phyloP scores from a whole-genome alignment of 1,140 invertebrate genomes.

The Bradynema listronoti region DNA sequence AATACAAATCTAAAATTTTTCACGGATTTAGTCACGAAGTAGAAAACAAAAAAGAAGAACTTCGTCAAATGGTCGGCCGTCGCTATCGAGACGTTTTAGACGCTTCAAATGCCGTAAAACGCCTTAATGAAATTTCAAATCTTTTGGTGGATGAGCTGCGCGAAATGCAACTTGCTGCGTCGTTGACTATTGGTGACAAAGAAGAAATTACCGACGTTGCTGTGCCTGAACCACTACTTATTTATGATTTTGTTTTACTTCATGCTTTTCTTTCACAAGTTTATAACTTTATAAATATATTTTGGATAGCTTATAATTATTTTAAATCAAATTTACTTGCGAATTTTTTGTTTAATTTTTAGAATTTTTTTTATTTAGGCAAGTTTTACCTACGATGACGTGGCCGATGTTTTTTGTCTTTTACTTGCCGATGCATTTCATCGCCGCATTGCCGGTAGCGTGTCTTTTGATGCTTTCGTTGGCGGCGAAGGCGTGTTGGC shows the following conservation, averaged over 20 bases:
- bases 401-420: constrained; percentile 34
- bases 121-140: constrained; percentile 29
- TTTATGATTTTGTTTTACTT: too few relatives aligned
- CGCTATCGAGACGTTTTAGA: constrained; percentile 59
- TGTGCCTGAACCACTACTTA: too few relatives aligned
- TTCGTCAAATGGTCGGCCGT: constrained; percentile 59
- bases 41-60: constrained; percentile 61
- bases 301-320: too few relatives aligned
- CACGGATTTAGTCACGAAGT: constrained; percentile 46
- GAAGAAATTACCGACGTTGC: not conserved
- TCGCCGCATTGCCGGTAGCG: constrained; percentile 6
- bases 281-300: too few relatives aligned
- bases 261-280: too few relatives aligned
- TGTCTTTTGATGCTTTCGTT: not conserved
- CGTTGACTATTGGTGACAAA: not conserved
- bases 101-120: constrained; percentile 55
- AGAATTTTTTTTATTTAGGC: constrained; percentile 17
- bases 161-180: constrained; percentile 6
- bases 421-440: constrained; percentile 35
- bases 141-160: constrained; percentile 20
- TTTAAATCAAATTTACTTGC: too few relatives aligned
- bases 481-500: not conserved
- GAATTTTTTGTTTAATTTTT: too few relatives aligned
- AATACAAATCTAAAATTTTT: constrained; percentile 9
- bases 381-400: constrained; percentile 7